Conservation (phyloP, 2,113 vertebrate species). For the Potamarius usumacintae region DNA sequence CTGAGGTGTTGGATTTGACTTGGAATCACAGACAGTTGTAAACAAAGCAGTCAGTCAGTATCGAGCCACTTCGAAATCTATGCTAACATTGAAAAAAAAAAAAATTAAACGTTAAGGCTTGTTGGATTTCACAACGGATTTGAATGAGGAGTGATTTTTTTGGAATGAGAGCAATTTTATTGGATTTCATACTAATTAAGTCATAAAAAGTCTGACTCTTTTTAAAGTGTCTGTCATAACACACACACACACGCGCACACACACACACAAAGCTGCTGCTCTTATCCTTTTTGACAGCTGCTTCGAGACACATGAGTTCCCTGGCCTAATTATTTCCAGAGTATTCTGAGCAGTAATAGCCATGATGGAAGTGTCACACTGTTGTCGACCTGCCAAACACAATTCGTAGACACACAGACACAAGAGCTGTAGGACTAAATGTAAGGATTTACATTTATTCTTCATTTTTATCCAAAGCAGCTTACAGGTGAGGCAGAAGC, state of each 20-base stretch:
- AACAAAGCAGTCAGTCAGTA: background rate
- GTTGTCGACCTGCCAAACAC: slow-evolving; percentile 6
- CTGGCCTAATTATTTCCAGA: slow-evolving; percentile 10
- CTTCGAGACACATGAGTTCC: slow-evolving; percentile 3
- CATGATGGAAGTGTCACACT: slow-evolving; percentile 15
- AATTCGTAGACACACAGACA: slow-evolving; percentile 2
- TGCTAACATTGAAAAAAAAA: background rate
- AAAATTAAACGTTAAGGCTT: background rate
- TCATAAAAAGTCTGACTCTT: background rate
- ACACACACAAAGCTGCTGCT: background rate
- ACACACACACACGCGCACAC: no score
- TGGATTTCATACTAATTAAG: background rate
- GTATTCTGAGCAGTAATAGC: slow-evolving; percentile 17
- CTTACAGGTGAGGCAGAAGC: background rate
- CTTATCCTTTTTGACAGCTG: slow-evolving; percentile 9
- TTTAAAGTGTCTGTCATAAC: background rate
- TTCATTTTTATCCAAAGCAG: background rate
- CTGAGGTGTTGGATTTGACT: background rate
- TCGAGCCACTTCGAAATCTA: no score
- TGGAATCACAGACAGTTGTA: background rate
- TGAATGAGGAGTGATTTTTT: background rate
- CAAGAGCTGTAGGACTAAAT: background rate
- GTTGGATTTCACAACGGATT: background rate
- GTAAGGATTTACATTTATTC: background rate
- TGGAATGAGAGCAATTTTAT: background rate